Evolutionary conservation across 2,113 vertebrate species (phyloP).

Genomic region (Athene noctua): DNA sequence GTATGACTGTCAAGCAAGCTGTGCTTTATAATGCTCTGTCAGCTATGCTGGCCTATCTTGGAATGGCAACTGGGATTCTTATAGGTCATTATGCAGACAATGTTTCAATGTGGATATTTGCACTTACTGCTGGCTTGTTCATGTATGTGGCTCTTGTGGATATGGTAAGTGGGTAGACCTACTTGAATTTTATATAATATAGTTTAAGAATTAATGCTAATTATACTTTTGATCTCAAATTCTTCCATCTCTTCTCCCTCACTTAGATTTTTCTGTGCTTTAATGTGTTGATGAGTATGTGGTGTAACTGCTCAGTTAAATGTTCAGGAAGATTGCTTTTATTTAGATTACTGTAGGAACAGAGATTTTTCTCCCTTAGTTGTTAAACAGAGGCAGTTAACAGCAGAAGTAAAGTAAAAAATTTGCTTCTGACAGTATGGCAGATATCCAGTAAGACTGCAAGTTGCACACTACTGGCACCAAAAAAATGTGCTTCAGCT

Average conservation of each 20-base stretch:
- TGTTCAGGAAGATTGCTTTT: not conserved
- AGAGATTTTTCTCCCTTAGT: not conserved
- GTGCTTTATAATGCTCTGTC: slow-evolving; percentile 94
- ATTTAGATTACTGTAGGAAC: not conserved
- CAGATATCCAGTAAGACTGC: not conserved
- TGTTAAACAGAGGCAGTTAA: not conserved
- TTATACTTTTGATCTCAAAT: not conserved
- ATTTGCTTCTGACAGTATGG: not conserved
- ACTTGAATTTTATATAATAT: not conserved
- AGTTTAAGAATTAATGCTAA: not conserved
- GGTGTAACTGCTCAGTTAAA: not conserved
- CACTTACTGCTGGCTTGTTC: slow-evolving; percentile 95
- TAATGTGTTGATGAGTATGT: not conserved
- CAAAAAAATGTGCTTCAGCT: not conserved
- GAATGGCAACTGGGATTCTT: slow-evolving; percentile 90
- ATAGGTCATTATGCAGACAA: slow-evolving; percentile 96
- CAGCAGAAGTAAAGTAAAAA: not conserved
- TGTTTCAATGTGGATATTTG: slow-evolving; percentile 96
- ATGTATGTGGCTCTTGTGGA: slow-evolving; percentile 98
- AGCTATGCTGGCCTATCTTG: slow-evolving; percentile 91
- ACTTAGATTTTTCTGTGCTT: not conserved
- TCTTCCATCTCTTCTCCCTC: not conserved
- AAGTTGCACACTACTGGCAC: accelerated
- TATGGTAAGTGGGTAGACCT: slow-evolving; percentile 84
- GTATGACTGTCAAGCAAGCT: slow-evolving; percentile 96